Evolutionary conservation across 2,113 vertebrate genomes (phyloP), one percentile per base, ranked within the genome.

Genomic region (Phyllostomus hastatus): DNA sequence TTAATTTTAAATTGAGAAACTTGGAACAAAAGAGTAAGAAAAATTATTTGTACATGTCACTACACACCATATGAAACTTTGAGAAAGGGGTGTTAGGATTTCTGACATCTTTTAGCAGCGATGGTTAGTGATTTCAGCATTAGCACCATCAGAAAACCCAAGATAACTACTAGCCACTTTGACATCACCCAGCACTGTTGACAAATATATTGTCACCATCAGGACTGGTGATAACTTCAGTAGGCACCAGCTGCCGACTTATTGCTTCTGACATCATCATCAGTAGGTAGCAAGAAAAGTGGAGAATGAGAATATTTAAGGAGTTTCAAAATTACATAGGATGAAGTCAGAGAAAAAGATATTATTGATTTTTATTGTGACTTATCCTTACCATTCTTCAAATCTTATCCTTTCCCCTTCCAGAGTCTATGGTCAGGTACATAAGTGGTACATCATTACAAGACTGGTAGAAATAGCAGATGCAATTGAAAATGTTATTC

Each of bases 391-490:
- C 15, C 1, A 7, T 79, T 86, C 10, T 86, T 20, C 5, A 52
- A 1, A 2, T 17, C 10, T 2, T 16, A 26, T 2, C 8, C 3
- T 0, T 91, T n/a, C 6, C 2, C 20, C 3, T 66, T 87, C 16
- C 10, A 28, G 28, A 50, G 10, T 17, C 5, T 2, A 41, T 41
- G 72, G n/a, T 11, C 46, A 5, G 12, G 4, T 52, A 50, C 72
- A 33, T 43, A 92, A 50, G 7, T 57, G 26, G 7, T 10, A 7
- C 1, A 67, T 48, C 5, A 67, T 43, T 78, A 72, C 14, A 38
- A 43, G 9, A 72, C 0, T 22, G 11, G 7, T 35, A 57, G 10
- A 61, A 88, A 83, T 1, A 69, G 10, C 12, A 33, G 2, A 48
- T 20, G 11, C 17, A 86, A 46, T 52, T 35, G 0, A 82, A 92